Percentiles rank a stretch among this genome's conserved stretches.
These are phyloP conservation scores for Eurypyga helias DNA, from an alignment of 2,113 vertebrate genomes.

Conservation along the genomic window DNA sequence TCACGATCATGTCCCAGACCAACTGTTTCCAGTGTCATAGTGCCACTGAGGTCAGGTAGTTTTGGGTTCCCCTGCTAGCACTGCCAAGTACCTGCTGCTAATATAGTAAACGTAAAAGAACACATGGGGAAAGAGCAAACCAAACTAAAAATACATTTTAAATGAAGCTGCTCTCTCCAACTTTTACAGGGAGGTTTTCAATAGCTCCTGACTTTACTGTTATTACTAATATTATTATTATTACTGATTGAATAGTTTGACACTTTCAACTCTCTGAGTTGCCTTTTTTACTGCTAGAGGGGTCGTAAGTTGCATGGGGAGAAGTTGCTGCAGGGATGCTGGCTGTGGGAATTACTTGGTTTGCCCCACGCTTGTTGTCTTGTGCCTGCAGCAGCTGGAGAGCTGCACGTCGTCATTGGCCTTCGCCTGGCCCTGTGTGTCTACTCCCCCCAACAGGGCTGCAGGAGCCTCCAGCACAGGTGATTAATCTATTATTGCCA, in stretches of 20 bases:
- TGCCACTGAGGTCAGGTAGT: neutral
- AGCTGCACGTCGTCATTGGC: fast-evolving
- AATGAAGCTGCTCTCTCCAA: neutral
- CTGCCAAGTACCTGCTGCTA: neutral
- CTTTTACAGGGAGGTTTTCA: neutral
- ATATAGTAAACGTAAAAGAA: neutral
- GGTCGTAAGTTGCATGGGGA: neutral
- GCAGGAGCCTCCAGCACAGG: neutral
- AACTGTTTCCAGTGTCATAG: neutral
- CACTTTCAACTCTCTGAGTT: neutral
- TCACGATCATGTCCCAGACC: neutral
- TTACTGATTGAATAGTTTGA: neutral
- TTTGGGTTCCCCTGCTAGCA: neutral
- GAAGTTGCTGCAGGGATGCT: neutral
- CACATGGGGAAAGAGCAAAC: neutral
- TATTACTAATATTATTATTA: neutral
- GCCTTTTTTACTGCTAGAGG: neutral
- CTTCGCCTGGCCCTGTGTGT: neutral
- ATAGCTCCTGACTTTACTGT: neutral
- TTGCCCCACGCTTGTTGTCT: neutral
- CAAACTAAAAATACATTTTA: neutral
- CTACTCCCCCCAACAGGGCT: neutral
- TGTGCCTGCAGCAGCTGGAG: neutral
- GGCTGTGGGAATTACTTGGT: neutral
- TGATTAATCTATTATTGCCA: neutral